Evolutionary conservation across 2,113 vertebrate genomes (phyloP).

Genomic region (Grallaria varia): DNA sequence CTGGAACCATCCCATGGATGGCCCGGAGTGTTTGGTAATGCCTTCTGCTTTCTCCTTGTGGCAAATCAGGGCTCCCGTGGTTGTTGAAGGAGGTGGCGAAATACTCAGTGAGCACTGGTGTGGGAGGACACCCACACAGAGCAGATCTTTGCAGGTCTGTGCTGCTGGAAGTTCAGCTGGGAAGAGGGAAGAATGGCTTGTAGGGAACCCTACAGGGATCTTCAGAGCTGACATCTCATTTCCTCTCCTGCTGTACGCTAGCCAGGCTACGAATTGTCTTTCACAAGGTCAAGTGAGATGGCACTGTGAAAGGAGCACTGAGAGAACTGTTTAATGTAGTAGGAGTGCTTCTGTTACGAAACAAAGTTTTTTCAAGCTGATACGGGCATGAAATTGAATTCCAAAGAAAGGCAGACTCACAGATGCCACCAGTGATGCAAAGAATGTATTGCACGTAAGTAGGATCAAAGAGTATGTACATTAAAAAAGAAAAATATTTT

Average conservation of each 20-base stretch:
- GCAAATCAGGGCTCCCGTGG: accelerated
- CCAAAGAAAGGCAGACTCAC: not conserved
- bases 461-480: not conserved
- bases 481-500: not conserved
- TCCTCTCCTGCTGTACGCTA: not conserved
- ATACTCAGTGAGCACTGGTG: accelerated
- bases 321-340: not conserved
- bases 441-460: not conserved
- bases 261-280: not conserved
- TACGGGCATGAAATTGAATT: not conserved
- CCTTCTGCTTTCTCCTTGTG: not conserved
- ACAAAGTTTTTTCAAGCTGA: not conserved
- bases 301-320: not conserved
- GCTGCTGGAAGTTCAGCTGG: not conserved
- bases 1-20: not conserved
- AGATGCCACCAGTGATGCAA: not conserved
- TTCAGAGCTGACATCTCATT: not conserved
- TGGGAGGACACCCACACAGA: not conserved
- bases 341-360: not conserved
- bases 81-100: not conserved
- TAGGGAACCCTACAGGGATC: not conserved
- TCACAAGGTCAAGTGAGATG: not conserved
- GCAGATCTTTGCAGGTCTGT: not conserved
- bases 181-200: not conserved
- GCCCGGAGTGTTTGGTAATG: not conserved